Evolutionary conservation across 2,797 vertebrate species (phyloP).

Genomic region (Coracias cyanogaster): DNA sequence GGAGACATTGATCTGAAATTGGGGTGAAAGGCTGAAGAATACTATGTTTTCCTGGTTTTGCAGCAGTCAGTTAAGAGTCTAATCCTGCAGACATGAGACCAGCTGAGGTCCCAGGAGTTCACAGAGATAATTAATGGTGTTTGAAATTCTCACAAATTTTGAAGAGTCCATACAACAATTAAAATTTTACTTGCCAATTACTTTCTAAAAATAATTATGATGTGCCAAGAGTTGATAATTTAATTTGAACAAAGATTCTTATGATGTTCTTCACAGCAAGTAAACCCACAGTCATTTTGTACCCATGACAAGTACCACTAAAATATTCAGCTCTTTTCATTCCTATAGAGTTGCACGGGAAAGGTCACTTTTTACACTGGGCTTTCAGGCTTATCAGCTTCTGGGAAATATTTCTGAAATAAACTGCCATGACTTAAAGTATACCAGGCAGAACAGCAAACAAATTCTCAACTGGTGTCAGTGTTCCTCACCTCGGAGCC

Average conservation of each 20-base stretch:
- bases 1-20: slow-evolving; percentile 41
- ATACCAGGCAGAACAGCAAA: neutral
- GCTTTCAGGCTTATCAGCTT: neutral
- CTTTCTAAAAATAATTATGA: neutral
- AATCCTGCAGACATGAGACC: neutral
- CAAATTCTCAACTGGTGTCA: neutral
- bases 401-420: neutral
- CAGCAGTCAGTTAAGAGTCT: slow-evolving; percentile 11
- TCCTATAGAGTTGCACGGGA: neutral
- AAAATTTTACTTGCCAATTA: neutral
- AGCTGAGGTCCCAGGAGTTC: slow-evolving; percentile 4
- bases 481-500: neutral
- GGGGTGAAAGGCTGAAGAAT: slow-evolving; percentile 36
- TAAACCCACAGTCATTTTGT: neutral
- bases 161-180: neutral
- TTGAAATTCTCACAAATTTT: neutral
- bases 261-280: neutral
- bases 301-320: neutral
- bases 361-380: neutral
- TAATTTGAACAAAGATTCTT: neutral
- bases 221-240: neutral
- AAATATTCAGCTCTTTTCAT: neutral
- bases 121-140: neutral
- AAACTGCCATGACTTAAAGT: neutral
- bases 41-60: slow-evolving; percentile 23